Evolutionary conservation across 1,140 invertebrate species (phyloP).

Genomic region (Teleopsis dalmanni): DNA sequence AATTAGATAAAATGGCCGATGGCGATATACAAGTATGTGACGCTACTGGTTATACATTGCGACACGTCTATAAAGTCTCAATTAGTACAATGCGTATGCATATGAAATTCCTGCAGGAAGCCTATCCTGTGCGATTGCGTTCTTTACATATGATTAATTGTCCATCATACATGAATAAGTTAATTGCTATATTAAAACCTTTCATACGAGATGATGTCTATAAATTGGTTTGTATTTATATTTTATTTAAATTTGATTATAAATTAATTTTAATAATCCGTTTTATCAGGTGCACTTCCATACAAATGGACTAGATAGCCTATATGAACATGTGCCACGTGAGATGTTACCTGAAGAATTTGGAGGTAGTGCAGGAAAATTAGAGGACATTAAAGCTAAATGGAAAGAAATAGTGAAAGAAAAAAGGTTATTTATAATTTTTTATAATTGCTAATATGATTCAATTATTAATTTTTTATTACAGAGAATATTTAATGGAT

Average conservation of each 20-base stretch:
- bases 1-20: slow-evolving; percentile 27
- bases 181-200: slow-evolving; percentile 54
- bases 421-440: slow-evolving; percentile 18
- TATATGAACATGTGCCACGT: slow-evolving; percentile 53
- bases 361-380: slow-evolving; percentile 53
- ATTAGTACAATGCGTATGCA: slow-evolving; percentile 48
- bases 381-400: slow-evolving; percentile 50
- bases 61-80: slow-evolving; percentile 55
- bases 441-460: neutral
- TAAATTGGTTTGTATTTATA: slow-evolving; percentile 21
- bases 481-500: slow-evolving; percentile 31
- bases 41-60: slow-evolving; percentile 52
- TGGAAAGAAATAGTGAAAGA: slow-evolving; percentile 44
- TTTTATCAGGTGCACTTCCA: slow-evolving; percentile 54
- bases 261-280: neutral
- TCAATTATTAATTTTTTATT: neutral
- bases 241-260: slow-evolving; percentile 9
- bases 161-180: slow-evolving; percentile 54
- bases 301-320: slow-evolving; percentile 51
- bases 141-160: slow-evolving; percentile 64
- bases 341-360: slow-evolving; percentile 58
- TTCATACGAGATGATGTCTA: slow-evolving; percentile 56
- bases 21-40: slow-evolving; percentile 64
- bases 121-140: slow-evolving; percentile 64
- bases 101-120: slow-evolving; percentile 53